phyloP scores from a whole-genome alignment of 2,888 invertebrate species.

The Catocala fraxini region DNA sequence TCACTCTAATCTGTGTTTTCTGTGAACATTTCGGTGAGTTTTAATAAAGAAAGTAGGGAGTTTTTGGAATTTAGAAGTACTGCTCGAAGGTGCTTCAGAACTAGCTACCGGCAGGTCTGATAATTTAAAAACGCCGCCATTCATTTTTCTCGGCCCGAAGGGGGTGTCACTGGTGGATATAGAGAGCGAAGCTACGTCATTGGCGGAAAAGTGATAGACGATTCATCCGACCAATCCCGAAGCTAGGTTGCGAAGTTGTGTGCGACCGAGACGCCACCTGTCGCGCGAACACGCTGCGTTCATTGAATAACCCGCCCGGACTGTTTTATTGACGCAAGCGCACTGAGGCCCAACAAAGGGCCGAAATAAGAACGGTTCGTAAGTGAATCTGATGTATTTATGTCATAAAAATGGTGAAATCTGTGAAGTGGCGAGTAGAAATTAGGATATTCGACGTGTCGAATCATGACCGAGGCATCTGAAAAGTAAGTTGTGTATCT shows the following conservation, averaged over 20 bases:
- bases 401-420: slow-evolving; percentile 95
- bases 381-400: slow-evolving; percentile 90
- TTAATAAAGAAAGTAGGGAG: slow-evolving; percentile 14
- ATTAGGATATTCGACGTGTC: slow-evolving; percentile 94
- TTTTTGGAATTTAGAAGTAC: slow-evolving; percentile 24
- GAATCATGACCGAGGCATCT: slow-evolving; percentile 97
- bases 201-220: slow-evolving; percentile 61
- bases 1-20: slow-evolving; percentile 15
- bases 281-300: slow-evolving; percentile 75
- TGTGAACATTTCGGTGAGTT: slow-evolving; percentile 15
- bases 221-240: slow-evolving; percentile 63
- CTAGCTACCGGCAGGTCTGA: slow-evolving; percentile 48
- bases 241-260: slow-evolving; percentile 54
- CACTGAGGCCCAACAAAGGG: slow-evolving; percentile 87
- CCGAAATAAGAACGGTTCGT: slow-evolving; percentile 83
- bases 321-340: slow-evolving; percentile 84
- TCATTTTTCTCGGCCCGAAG: slow-evolving; percentile 50
- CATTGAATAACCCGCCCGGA: slow-evolving; percentile 84
- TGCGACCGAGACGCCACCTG: slow-evolving; percentile 83
- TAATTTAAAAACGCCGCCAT: slow-evolving; percentile 70
- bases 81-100: slow-evolving; percentile 42
- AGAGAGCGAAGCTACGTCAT: slow-evolving; percentile 56
- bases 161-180: slow-evolving; percentile 65
- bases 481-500: slow-evolving; percentile 92
- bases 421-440: slow-evolving; percentile 93